Evolutionary conservation across 2,888 invertebrate genomes (phyloP).

Genomic region (Heliconius cydno): DNA sequence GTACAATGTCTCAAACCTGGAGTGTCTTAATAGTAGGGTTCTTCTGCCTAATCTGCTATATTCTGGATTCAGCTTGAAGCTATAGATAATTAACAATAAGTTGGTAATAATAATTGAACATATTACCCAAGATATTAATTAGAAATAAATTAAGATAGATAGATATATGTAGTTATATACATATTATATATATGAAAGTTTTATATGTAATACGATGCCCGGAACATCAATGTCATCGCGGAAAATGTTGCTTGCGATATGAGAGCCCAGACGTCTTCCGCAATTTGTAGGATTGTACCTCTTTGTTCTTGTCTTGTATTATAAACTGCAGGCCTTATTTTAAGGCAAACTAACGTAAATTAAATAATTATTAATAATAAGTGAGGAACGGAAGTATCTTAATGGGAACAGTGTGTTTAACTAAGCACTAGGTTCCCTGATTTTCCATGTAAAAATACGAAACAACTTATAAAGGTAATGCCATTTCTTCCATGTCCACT

Average conservation of each 20-base stretch:
- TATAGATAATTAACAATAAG: too few relatives aligned
- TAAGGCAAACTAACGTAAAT: neutral
- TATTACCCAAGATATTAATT: neutral
- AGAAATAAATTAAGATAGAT: too few relatives aligned
- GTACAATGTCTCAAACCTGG: too few relatives aligned
- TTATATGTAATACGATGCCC: slow-evolving; percentile 24
- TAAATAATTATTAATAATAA: too few relatives aligned
- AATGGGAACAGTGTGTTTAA: too few relatives aligned
- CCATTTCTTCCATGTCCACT: too few relatives aligned
- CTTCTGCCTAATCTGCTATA: neutral
- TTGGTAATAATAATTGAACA: neutral
- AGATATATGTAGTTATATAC: neutral
- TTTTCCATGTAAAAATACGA: too few relatives aligned
- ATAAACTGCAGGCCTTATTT: neutral
- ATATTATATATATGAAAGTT: neutral
- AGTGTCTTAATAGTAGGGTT: too few relatives aligned
- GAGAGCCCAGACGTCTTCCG: slow-evolving; percentile 55
- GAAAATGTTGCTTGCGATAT: slow-evolving; percentile 59
- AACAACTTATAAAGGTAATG: too few relatives aligned
- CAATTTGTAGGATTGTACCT: slow-evolving; percentile 46
- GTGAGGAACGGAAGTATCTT: too few relatives aligned
- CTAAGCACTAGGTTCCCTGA: too few relatives aligned
- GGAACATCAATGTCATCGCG: slow-evolving; percentile 54
- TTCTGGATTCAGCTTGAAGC: too few relatives aligned
- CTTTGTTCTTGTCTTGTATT: neutral